A percentile compares a stretch with the other conserved stretches of the same genome.
Conservation (phyloP, 2,113 vertebrate species). For the Spilogale gracilis region DNA sequence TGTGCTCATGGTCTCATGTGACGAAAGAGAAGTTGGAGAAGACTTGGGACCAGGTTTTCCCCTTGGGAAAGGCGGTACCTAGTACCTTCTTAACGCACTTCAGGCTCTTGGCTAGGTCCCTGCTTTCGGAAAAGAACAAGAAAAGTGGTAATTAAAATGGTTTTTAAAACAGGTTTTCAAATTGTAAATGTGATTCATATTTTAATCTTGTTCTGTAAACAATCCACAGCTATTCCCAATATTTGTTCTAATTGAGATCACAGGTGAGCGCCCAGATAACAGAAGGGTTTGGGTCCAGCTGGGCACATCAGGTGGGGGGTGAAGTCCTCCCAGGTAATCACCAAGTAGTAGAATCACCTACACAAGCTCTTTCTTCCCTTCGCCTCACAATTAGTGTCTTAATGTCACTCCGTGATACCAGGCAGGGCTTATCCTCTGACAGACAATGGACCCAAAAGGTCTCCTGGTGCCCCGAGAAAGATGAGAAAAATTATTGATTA, state of each 20-base stretch:
- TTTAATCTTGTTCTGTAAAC: not conserved
- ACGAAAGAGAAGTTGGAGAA: not conserved
- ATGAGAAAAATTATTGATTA: not conserved
- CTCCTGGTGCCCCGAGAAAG: not conserved
- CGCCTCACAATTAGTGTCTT: not conserved
- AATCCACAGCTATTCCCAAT: not conserved
- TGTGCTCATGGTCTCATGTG: not conserved
- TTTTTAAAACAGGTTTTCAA: not conserved
- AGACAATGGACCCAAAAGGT: not conserved
- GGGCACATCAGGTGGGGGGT: accelerated
- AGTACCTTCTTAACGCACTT: not conserved
- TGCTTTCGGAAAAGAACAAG: not conserved
- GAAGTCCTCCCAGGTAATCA: not conserved
- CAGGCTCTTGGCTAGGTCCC: not conserved
- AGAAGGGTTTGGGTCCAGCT: accelerated
- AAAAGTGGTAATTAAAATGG: not conserved
- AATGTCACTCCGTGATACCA: not conserved
- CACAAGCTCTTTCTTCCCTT: not conserved
- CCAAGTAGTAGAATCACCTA: not conserved
- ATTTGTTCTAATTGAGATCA: not conserved
- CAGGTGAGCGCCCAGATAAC: not conserved
- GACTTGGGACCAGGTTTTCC: not conserved
- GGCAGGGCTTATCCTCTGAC: not conserved
- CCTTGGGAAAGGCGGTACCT: not conserved
- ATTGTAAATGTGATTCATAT: not conserved